phyloP scores from a whole-genome alignment of 2,797 vertebrate genomes.

The Psittacula echo region DNA sequence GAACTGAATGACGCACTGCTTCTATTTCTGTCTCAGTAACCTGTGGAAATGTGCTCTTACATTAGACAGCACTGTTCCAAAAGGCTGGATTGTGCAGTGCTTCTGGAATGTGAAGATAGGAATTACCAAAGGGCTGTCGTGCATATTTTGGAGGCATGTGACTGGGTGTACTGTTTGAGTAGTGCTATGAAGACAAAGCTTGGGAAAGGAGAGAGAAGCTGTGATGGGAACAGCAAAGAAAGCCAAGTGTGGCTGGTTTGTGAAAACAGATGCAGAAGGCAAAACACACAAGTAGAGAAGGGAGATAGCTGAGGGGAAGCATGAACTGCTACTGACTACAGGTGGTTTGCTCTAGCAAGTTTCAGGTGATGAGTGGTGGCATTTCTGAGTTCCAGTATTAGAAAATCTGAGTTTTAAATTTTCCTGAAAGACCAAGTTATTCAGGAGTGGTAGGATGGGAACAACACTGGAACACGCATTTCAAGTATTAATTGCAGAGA shows the following conservation, averaged over 20 bases:
- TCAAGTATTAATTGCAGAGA: background rate
- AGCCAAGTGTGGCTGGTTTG: background rate
- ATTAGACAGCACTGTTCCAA: background rate
- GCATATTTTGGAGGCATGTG: background rate
- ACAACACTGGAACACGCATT: background rate
- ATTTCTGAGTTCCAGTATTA: background rate
- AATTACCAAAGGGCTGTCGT: background rate
- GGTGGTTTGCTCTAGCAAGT: background rate
- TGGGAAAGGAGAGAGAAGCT: background rate
- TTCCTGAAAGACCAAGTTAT: background rate
- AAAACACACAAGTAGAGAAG: background rate
- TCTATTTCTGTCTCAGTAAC: background rate
- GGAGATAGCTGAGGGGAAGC: background rate
- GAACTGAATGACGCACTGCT: background rate
- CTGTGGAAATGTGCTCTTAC: background rate
- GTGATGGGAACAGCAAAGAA: background rate
- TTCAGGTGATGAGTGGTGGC: background rate
- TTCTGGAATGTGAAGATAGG: background rate
- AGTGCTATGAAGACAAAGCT: background rate
- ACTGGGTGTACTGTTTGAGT: background rate
- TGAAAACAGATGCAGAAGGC: background rate
- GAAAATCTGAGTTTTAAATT: background rate
- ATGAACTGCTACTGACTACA: background rate
- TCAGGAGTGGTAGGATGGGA: background rate
- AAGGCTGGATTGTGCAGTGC: conserved; percentile 14